Evolutionary conservation across 2,113 vertebrate genomes (phyloP).

Genomic region (Chionodraco myersi): DNA sequence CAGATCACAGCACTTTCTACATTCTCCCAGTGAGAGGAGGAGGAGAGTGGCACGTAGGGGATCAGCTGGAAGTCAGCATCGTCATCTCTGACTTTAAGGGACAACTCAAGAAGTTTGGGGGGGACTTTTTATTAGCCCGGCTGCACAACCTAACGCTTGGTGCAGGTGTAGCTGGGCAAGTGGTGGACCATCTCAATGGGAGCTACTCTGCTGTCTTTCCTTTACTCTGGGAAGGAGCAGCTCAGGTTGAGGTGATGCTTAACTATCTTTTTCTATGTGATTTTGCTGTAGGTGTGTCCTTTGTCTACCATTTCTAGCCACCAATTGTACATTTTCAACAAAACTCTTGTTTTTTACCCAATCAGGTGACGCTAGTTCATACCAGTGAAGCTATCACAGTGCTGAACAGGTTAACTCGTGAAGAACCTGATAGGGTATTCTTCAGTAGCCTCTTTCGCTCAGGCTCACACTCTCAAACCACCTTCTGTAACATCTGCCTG

Average conservation of each 20-base stretch:
- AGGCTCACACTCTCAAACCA: not conserved
- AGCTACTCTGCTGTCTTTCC: slow-evolving; percentile 82
- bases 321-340: not conserved
- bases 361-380: slow-evolving; percentile 86
- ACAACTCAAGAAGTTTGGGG: slow-evolving; percentile 79
- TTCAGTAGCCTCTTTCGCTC: slow-evolving; percentile 89
- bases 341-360: not conserved
- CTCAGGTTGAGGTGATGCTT: slow-evolving; percentile 84
- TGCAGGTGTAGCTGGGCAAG: too few relatives aligned
- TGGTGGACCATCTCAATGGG: too few relatives aligned
- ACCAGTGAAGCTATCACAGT: slow-evolving; percentile 89
- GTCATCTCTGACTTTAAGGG: slow-evolving; percentile 87
- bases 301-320: not conserved
- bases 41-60: slow-evolving; percentile 83
- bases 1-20: slow-evolving; percentile 86
- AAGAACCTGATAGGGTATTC: slow-evolving; percentile 88
- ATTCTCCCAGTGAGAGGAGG: slow-evolving; percentile 76
- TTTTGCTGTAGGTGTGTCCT: too few relatives aligned
- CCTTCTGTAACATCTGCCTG: slow-evolving; percentile 1
- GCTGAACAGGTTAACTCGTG: slow-evolving; percentile 85
- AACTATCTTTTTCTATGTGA: not conserved
- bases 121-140: too few relatives aligned
- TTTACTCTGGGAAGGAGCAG: slow-evolving; percentile 89
- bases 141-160: too few relatives aligned
- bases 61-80: slow-evolving; percentile 87